Evolutionary conservation across 2,797 vertebrate genomes (phyloP), one percentile per base, ranked within the genome.

Genomic region (Hypotaenidia okinawae): DNA sequence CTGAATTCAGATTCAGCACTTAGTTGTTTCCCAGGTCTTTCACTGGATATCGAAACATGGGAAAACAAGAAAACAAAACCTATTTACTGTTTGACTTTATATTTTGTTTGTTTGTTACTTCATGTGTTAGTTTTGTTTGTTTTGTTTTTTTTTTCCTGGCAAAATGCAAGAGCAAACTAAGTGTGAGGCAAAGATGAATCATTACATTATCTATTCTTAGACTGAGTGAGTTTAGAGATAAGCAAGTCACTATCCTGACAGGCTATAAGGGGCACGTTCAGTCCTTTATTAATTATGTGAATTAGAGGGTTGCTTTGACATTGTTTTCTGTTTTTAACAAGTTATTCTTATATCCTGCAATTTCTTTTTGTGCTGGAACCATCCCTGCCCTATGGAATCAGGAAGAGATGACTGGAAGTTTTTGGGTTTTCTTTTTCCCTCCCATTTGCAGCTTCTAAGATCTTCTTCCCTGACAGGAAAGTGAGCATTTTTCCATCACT

Each of bases 361-460:
- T 83, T 83, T 8, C 9, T 92, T 66, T 82, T 3, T 81, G 27
- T 70, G 16, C n/a, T 79, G 51, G 13, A 84, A 76, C 16, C 0
- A 2, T 16, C 49, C 11, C 16, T 70, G 25, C 70, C 35, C 39
- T 75, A 24, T 37, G 24, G 35, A 89, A 47, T 57, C 0, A 0
- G 28, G 19, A 76, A 55, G 4, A 63, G 63, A 54, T 47, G 24
- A 79, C 18, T 79, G 7, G 30, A 83, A 91, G 16, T 55, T 75
- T 45, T 81, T 52, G 59, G 41, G 23, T 2, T 2, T 47, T 28
- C 58, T 95, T 82, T 91, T 63, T 15, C 51, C 8, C 51, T 47
- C 47, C 4, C 0, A 0, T 64, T 70, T 85, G 11, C 11, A 37
- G 10, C 59, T 93, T 73, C 19, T 74, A 63, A 63, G 49, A 35